Evolutionary conservation across 1,140 invertebrate genomes (phyloP).

Genomic region (Liolophura sinensis): DNA sequence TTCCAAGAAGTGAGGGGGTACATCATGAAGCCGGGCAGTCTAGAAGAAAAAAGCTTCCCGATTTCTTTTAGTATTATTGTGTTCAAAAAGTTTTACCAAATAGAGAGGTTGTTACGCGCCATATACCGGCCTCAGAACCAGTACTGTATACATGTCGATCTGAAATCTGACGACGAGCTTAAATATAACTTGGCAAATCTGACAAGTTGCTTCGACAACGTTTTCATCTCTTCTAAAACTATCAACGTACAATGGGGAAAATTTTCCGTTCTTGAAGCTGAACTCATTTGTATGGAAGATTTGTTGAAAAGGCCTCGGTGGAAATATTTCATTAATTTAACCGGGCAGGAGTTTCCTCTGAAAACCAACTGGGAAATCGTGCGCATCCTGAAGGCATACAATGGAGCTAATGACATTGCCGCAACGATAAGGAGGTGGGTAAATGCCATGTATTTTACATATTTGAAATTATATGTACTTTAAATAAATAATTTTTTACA

Average conservation of each 20-base stretch:
- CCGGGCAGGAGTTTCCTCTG: slow-evolving; percentile 41
- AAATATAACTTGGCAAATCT: slow-evolving; percentile 22
- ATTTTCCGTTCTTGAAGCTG: slow-evolving; percentile 9
- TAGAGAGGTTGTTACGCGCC: slow-evolving; percentile 33
- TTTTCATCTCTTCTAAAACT: slow-evolving; percentile 15
- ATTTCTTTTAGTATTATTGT: slow-evolving; percentile 31
- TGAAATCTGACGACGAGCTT: slow-evolving; percentile 21
- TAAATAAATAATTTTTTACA: too few species aligned
- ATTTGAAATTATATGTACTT: too few species aligned
- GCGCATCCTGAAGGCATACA: slow-evolving; percentile 29
- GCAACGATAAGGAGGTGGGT: slow-evolving; percentile 13
- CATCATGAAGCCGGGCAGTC: not conserved
- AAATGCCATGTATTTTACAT: too few species aligned
- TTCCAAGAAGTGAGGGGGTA: too few species aligned
- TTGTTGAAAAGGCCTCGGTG: slow-evolving; percentile 14
- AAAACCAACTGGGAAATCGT: slow-evolving; percentile 46
- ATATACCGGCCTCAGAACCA: slow-evolving; percentile 49
- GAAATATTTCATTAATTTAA: slow-evolving; percentile 42
- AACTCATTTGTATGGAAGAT: slow-evolving; percentile 18
- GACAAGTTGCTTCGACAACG: slow-evolving; percentile 25
- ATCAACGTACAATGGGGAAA: slow-evolving; percentile 15
- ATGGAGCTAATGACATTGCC: slow-evolving; percentile 37
- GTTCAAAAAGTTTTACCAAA: slow-evolving; percentile 28
- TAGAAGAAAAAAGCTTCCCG: slow-evolving; percentile 23
- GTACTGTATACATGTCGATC: slow-evolving; percentile 50